Conservation (phyloP, 2,888 invertebrate genomes). For the Scotopteryx bipunctaria region DNA sequence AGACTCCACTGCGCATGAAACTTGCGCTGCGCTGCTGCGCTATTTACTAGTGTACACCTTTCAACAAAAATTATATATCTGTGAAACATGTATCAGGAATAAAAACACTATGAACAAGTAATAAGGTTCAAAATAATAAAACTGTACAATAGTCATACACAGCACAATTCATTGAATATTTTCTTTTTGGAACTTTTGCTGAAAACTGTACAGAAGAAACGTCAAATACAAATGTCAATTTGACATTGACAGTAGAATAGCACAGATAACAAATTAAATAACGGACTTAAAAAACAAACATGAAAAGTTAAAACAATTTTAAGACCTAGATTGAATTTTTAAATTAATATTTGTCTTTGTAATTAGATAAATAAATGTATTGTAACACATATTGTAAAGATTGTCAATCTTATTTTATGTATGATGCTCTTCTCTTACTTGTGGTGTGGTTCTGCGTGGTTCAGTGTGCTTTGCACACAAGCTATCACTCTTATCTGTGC, state of each 20-base stretch:
- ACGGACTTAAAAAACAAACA: too few species aligned
- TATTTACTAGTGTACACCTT: constrained; percentile 34
- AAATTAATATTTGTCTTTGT: too few species aligned
- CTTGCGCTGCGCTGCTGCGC: constrained; percentile 73
- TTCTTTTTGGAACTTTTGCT: constrained; percentile 13
- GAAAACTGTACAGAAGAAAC: constrained; percentile 11
- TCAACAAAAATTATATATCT: background rate
- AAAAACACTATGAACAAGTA: background rate
- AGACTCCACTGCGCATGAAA: constrained; percentile 81
- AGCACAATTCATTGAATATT: too few species aligned
- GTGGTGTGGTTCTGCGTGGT: too few species aligned
- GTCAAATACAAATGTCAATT: constrained; percentile 31
- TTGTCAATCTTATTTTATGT: too few species aligned
- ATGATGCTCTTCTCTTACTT: too few species aligned
- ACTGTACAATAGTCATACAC: too few species aligned
- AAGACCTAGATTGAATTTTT: too few species aligned
- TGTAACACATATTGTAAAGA: too few species aligned
- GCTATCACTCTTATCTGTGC: constrained; percentile 21
- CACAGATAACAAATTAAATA: constrained; percentile 32
- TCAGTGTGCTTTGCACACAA: too few species aligned
- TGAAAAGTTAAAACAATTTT: too few species aligned
- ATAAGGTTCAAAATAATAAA: constrained; percentile 1
- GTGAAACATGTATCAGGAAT: background rate
- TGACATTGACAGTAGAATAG: constrained; percentile 23
- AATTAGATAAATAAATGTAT: too few species aligned